phyloP scores from a whole-genome alignment of 1,140 invertebrate genomes.

The Caenorhabditis briggsae region DNA sequence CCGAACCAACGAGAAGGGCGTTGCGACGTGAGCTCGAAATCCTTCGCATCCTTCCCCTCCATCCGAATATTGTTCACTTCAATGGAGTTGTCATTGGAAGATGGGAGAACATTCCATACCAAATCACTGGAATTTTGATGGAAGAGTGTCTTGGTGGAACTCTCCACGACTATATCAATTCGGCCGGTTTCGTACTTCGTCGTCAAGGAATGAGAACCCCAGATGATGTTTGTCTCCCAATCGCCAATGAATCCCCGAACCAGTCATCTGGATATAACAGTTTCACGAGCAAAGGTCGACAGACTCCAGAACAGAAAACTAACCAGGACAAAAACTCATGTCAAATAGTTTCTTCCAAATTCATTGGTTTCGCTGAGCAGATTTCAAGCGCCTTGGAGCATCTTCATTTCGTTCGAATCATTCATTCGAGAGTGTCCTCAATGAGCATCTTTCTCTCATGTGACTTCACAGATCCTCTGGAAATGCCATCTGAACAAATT shows the following conservation, averaged over 20 bases:
- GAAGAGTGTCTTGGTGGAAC: slow-evolving; percentile 12
- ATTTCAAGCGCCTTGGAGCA: slow-evolving; percentile 5
- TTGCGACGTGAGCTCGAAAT: slow-evolving; percentile 1
- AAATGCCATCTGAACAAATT: background rate
- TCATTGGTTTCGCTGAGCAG: background rate
- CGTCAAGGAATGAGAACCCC: background rate
- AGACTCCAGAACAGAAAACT: background rate
- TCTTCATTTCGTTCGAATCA: background rate
- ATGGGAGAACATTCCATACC: slow-evolving; percentile 11
- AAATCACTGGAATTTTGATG: slow-evolving; percentile 22
- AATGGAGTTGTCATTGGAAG: slow-evolving; percentile 37
- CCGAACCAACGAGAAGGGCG: background rate
- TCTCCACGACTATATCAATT: background rate
- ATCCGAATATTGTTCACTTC: slow-evolving; percentile 7
- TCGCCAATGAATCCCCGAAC: background rate
- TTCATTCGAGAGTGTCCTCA: background rate
- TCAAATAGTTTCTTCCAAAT: background rate
- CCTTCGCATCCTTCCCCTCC: background rate
- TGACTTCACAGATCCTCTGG: slow-evolving; percentile 5
- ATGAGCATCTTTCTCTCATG: background rate
- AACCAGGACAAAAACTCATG: background rate
- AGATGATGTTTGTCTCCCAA: background rate
- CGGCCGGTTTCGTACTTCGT: background rate
- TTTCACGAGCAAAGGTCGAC: background rate
- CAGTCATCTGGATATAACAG: background rate